Evolutionary conservation across 2,113 vertebrate genomes (phyloP), one percentile per base, ranked within the genome.

Genomic region (Bubalus kerabau): DNA sequence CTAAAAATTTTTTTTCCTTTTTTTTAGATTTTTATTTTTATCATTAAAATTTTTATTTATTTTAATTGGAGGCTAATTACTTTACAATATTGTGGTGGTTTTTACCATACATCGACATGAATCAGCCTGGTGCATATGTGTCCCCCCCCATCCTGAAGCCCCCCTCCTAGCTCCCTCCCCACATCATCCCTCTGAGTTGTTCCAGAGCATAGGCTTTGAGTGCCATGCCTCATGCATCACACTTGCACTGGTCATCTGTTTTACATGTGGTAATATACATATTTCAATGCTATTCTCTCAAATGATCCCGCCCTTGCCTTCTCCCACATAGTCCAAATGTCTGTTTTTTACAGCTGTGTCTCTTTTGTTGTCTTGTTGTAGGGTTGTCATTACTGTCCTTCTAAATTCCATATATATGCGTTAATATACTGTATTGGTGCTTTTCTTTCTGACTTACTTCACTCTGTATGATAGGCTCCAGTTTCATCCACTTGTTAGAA

Each of bases 281-380:
- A 0, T 36, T 2, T 67, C 64, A 67, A 11, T 71, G 64, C 64
- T 71, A 0, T 71, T 71, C n/a, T 71, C n/a, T 71, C 64, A 36
- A 71, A 36, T 71, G 0, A 71, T 71, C n/a, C n/a, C 64, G 0
- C 17, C 0, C 8, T n/a, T 3, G n/a, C 17, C 64, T 71, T 71
- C 64, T 71, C n/a, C n/a, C n/a, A 36, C 17, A 21, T 11, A 71
- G n/a, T 36, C 17, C n/a, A 71, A 71, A 71, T 0, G 0, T 21
- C 9, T 71, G n/a, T 71, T 71, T 1, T 71, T 71, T 36, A 21
- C 9, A 21, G 0, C 2, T 71, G 64, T 71, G 64, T 71, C 17
- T 36, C 64, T 71, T 71, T 71, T 21, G 17, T 0, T 36, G 9
- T 0, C 64, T 11, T 36, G 64, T 1, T 67, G 0, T 67, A 71